phyloP scores from a whole-genome alignment of 92 coral and sea anemone species.

The Phenganax stokvisi region DNA sequence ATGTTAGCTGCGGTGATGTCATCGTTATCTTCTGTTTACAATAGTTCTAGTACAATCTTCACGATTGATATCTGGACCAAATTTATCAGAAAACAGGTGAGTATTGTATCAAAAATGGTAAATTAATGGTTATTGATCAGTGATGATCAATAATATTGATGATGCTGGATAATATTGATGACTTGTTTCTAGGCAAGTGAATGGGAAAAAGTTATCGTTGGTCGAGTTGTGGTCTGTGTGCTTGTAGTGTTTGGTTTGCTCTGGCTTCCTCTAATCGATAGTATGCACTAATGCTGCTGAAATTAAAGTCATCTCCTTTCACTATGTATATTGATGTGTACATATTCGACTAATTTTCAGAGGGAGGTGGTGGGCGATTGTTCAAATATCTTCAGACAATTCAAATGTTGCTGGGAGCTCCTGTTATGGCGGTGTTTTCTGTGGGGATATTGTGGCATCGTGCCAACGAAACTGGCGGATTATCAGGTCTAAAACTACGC shows the following conservation, averaged over 20 bases:
- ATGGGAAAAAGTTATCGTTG: constrained; percentile 16
- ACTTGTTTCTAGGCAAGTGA: constrained; percentile 11
- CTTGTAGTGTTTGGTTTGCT: constrained; percentile 8
- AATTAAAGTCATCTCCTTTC: neutral
- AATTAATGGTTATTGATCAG: neutral
- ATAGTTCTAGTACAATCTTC: constrained; percentile 19
- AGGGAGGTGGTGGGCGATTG: constrained; percentile 21
- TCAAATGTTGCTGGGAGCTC: constrained; percentile 29
- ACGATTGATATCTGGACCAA: constrained; percentile 11
- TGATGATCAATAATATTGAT: neutral
- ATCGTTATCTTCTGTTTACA: constrained; percentile 42
- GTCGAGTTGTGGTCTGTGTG: constrained; percentile 11
- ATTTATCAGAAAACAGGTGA: constrained; percentile 9
- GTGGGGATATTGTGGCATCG: constrained; percentile 26
- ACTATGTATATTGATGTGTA: neutral
- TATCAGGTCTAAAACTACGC: neutral
- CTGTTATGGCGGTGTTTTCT: constrained; percentile 22
- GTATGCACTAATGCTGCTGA: neutral
- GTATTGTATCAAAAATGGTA: neutral
- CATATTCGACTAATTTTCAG: constrained; percentile 4
- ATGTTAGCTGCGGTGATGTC: constrained; percentile 29
- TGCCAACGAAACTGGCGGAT: constrained; percentile 6
- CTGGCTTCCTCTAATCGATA: constrained; percentile 16
- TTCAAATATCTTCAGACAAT: constrained; percentile 22
- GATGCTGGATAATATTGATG: neutral